phyloP scores from a whole-genome alignment of 92 coral and sea anemone species.

The Bergia puertoricense region DNA sequence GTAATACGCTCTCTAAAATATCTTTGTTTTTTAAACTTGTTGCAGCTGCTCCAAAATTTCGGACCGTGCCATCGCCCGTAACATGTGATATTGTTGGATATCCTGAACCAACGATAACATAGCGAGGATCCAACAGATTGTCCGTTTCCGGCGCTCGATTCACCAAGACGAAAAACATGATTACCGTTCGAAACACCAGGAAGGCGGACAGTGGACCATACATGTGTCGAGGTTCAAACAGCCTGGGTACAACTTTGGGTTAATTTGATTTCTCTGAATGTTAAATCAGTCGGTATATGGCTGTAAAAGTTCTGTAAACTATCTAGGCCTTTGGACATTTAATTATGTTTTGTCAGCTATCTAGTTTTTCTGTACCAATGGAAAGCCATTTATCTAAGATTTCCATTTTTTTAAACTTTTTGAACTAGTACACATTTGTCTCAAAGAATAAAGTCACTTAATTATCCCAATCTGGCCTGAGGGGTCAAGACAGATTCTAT shows the following conservation, averaged over 20 bases:
- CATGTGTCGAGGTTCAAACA: background rate
- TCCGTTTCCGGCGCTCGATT: background rate
- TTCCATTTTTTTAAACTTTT: too few relatives aligned
- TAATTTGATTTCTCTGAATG: background rate
- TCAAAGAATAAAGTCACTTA: too few relatives aligned
- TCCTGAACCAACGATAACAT: constrained; percentile 2
- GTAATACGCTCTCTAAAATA: background rate
- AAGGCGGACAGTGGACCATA: background rate
- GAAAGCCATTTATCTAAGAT: too few relatives aligned
- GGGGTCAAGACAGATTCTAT: too few relatives aligned
- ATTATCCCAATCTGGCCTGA: too few relatives aligned
- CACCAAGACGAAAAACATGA: background rate
- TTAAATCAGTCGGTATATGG: constrained; percentile 1
- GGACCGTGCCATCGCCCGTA: background rate
- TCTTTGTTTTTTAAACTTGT: background rate
- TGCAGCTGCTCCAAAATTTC: constrained; percentile 10
- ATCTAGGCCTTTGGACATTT: too few relatives aligned
- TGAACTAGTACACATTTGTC: too few relatives aligned
- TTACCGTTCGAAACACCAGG: background rate
- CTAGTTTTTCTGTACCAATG: too few relatives aligned
- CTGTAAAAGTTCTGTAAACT: background rate
- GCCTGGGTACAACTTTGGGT: background rate
- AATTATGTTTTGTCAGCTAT: too few relatives aligned
- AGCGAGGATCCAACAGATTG: background rate
- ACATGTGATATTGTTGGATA: constrained; percentile 17